Percentiles rank a stretch among this genome's conserved stretches.
These are phyloP conservation scores for Phalacrocorax carbo DNA, from an alignment of 2,113 vertebrate genomes.

Conservation along the genomic window DNA sequence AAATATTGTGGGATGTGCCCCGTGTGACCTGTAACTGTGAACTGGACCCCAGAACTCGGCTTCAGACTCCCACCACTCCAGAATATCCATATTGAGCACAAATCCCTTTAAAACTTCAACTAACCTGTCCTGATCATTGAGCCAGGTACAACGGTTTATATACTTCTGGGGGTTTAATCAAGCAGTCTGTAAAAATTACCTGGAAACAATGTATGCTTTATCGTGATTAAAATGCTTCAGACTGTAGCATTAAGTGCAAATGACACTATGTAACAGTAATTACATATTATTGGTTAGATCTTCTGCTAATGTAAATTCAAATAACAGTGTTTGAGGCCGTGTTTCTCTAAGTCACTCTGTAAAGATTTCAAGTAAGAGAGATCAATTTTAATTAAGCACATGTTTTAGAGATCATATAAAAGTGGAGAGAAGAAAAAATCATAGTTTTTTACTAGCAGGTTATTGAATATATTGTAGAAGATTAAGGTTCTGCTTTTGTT, in stretches of 20 bases:
- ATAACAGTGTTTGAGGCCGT: conserved; percentile 24
- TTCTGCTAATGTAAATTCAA: conserved; percentile 41
- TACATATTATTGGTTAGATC: conserved; percentile 17
- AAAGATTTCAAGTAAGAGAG: conserved; percentile 68
- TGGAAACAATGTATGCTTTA: background rate
- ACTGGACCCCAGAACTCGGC: background rate
- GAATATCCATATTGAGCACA: background rate
- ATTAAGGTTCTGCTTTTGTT: conserved; percentile 45
- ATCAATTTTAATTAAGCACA: conserved; percentile 73
- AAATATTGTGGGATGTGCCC: background rate
- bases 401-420: conserved; percentile 64
- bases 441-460: conserved; percentile 37
- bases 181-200: background rate
- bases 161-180: background rate
- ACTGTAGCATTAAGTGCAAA: background rate
- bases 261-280: background rate
- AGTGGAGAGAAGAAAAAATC: conserved; percentile 24
- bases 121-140: fast-evolving
- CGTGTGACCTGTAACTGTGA: background rate
- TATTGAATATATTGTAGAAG: conserved; percentile 62
- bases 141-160: background rate
- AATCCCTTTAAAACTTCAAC: background rate
- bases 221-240: background rate
- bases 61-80: background rate
- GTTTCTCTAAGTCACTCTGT: conserved; percentile 49